Conservation (phyloP, 2,888 invertebrate species). For the Latrodectus elegans region DNA sequence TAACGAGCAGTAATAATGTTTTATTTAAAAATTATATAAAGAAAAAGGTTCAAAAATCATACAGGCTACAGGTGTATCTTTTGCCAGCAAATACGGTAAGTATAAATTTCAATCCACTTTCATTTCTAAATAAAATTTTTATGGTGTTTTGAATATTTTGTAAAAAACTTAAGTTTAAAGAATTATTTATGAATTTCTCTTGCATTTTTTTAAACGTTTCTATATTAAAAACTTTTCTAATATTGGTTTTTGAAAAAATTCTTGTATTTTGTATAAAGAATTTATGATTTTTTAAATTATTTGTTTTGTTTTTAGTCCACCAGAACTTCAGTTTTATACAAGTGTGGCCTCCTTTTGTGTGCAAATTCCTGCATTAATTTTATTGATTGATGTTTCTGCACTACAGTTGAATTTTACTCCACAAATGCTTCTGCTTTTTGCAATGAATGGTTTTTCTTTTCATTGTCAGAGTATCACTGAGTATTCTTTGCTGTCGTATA, state of each 20-base stretch:
- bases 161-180: neutral
- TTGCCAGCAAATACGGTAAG: no score
- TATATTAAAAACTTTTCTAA: no score
- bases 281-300: neutral
- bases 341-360: conserved; percentile 83
- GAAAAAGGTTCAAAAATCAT: no score
- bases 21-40: no score
- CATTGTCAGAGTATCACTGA: conserved; percentile 88
- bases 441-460: conserved; percentile 84
- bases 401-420: conserved; percentile 77
- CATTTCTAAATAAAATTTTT: neutral
- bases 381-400: conserved; percentile 80
- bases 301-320: conserved; percentile 79
- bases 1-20: no score
- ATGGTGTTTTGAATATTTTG: neutral
- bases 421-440: conserved; percentile 78
- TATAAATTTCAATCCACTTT: no score
- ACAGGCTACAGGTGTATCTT: no score
- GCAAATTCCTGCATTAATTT: conserved; percentile 82
- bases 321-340: conserved; percentile 86
- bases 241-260: no score
- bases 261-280: neutral
- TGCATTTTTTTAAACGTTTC: no score
- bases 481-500: conserved; percentile 86
- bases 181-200: no score